Evolutionary conservation across 2,797 vertebrate genomes (phyloP), one percentile per base, ranked within the genome.

Genomic region (Cyclopterus lumpus): DNA sequence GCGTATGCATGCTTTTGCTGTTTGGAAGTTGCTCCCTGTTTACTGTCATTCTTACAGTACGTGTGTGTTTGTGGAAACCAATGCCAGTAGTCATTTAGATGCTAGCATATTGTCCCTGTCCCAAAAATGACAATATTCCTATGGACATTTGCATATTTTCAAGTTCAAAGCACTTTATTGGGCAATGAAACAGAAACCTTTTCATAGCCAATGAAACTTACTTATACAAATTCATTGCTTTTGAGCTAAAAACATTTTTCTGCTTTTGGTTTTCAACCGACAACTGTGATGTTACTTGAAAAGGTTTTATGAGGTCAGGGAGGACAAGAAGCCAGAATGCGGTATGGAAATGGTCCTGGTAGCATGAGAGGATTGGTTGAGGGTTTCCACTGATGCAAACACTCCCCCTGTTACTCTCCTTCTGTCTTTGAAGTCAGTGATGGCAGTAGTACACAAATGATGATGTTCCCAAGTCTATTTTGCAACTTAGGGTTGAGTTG

Each of bases 371-470:
- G 69, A 82, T 83, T 77, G 75, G 81, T 88, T 88, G 79, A 86
- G 84, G 84, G 79, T 91, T 91, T 87, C 75, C 78, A 86, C 76
- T 82, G 77, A 84, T 86, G 80, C 83, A 80, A 77, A 84, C 65
- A 28, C 85, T 70, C 80, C 77, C 58, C 40, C 42, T 67, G 62
- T 77, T 73, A 68, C 75, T 83, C 81, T 57, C 66, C 30, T 66
- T 71, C 64, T 71, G 73, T 75, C 84, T 93, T 92, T 93, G 91
- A 95, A 91, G 88, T 88, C 79, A 83, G 79, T 58, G 76, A 89
- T 81, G 80, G 78, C 78, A 84, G 88, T 80, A 79, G 71, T 89
- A 90, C 88, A 86, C 73, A 86, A 89, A 91, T 85, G 67, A 83
- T 85, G 82, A 91, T 75, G 72, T 89, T 90, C 83, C 58, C 49